Evolutionary conservation across 2,888 invertebrate genomes (phyloP).

Genomic region (Sericinus montela): DNA sequence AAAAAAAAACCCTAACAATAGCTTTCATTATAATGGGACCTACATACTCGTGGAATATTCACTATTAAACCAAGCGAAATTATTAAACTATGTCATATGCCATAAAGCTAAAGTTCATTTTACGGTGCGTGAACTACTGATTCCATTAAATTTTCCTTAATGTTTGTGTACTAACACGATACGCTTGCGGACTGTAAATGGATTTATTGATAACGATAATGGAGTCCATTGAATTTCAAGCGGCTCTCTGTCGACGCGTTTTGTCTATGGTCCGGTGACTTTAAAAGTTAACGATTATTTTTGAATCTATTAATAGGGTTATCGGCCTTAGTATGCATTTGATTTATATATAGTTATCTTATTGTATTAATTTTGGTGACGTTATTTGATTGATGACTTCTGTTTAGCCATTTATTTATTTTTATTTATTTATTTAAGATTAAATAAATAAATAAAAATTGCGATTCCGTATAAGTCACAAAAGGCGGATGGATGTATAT

Average conservation of each 20-base stretch:
- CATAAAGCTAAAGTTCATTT: slow-evolving; percentile 15
- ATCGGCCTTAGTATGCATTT: background rate
- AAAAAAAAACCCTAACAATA: too few relatives aligned
- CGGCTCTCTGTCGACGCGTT: slow-evolving; percentile 27
- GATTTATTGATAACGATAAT: slow-evolving; percentile 44
- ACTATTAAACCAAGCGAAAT: background rate
- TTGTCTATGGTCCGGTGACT: slow-evolving; percentile 15
- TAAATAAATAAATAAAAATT: too few relatives aligned
- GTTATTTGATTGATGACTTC: too few relatives aligned
- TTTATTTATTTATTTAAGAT: too few relatives aligned
- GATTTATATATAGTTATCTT: too few relatives aligned
- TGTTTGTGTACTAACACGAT: slow-evolving; percentile 28
- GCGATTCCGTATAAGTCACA: too few relatives aligned
- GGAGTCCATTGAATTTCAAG: slow-evolving; percentile 40
- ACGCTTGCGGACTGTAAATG: slow-evolving; percentile 48
- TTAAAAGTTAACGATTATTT: slow-evolving; percentile 14
- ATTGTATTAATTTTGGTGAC: too few relatives aligned
- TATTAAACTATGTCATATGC: background rate
- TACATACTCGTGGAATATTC: background rate
- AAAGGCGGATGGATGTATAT: too few relatives aligned
- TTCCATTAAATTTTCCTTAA: slow-evolving; percentile 26
- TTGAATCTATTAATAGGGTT: slow-evolving; percentile 1
- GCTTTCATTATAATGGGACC: background rate
- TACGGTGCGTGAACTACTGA: background rate
- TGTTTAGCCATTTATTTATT: too few relatives aligned